phyloP scores from a whole-genome alignment of 2,113 vertebrate species.

The Catharus fuscescens region DNA sequence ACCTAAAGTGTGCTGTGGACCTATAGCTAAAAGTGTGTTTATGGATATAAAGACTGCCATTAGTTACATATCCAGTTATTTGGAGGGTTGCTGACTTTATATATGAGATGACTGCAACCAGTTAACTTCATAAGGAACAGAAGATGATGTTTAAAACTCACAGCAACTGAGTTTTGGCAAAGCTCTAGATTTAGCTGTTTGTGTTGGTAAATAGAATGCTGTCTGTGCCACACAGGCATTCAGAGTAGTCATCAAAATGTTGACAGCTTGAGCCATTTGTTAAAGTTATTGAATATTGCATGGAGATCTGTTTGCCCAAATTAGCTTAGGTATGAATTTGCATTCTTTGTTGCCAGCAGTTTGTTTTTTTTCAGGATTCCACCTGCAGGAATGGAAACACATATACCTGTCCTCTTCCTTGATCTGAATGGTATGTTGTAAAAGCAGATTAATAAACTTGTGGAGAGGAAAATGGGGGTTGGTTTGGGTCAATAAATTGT shows the following conservation, averaged over 20 bases:
- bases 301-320: neutral
- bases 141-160: neutral
- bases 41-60: neutral
- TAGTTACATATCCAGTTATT: neutral
- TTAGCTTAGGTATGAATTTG: neutral
- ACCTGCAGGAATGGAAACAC: constrained; percentile 93
- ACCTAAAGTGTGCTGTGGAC: neutral
- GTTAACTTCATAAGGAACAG: neutral
- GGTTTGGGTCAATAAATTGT: neutral
- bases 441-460: neutral
- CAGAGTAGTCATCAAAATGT: neutral
- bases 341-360: constrained; percentile 8
- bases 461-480: neutral
- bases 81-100: neutral
- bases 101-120: neutral
- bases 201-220: neutral
- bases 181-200: neutral
- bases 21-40: neutral
- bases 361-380: constrained; percentile 83
- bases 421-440: constrained; percentile 91
- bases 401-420: constrained; percentile 94
- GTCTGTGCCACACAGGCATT: neutral
- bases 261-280: neutral
- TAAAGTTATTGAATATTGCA: neutral
- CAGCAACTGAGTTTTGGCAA: neutral